Percentiles rank a stretch among this genome's conserved stretches.
Conservation (phyloP, 30 jellyfish, hydroid and myxozoan species). For the Nemopilema nomurai region DNA sequence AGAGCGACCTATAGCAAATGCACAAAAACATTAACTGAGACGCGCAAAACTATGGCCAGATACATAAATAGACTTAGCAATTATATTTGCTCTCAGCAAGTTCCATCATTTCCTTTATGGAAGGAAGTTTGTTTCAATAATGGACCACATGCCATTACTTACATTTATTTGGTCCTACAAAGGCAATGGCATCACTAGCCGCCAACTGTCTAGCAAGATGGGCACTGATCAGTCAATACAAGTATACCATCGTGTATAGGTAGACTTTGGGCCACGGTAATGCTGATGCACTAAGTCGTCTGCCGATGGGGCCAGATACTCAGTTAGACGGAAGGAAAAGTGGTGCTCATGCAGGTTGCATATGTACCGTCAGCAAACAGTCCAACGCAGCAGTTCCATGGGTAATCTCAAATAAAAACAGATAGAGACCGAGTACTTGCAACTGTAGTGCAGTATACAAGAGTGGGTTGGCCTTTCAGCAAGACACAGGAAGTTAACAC, state of each 20-base stretch:
- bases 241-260: conserved; percentile 42
- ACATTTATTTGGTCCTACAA: conserved; percentile 39
- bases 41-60: conserved; percentile 53
- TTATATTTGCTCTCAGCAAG: conserved; percentile 17
- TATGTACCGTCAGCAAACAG: conserved; percentile 10
- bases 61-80: conserved; percentile 43
- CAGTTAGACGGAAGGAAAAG: conserved; percentile 39
- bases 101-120: conserved; percentile 57
- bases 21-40: conserved; percentile 27
- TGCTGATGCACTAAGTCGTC: conserved; percentile 49
- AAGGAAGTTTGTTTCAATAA: conserved; percentile 28
- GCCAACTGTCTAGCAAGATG: conserved; percentile 52
- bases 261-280: conserved; percentile 37
- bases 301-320: conserved; percentile 37
- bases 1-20: conserved; percentile 54
- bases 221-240: conserved; percentile 43
- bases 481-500: conserved; percentile 8
- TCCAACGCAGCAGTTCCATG: conserved; percentile 18
- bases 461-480: conserved; percentile 44
- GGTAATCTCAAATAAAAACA: not conserved
- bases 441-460: conserved; percentile 4
- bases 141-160: conserved; percentile 50
- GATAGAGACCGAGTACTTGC: conserved; percentile 16
- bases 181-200: conserved; percentile 41
- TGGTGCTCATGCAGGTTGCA: not conserved